Evolutionary conservation across 2,113 vertebrate genomes (phyloP).

Genomic region (Theristicus caerulescens): DNA sequence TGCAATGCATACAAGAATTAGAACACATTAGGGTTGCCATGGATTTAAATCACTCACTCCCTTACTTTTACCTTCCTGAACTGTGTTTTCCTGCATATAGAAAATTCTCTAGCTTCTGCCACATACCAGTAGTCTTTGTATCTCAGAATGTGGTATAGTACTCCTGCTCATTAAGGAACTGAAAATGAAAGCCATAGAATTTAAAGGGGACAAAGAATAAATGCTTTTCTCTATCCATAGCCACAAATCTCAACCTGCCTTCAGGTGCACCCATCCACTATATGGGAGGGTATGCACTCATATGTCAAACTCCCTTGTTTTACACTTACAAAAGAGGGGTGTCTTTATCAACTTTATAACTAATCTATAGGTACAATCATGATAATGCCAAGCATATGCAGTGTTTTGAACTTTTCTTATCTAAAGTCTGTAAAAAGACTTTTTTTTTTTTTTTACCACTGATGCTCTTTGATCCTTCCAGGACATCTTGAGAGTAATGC

Average conservation of each 20-base stretch:
- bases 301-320: not conserved
- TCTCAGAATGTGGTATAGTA: not conserved
- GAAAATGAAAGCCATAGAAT: not conserved
- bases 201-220: not conserved
- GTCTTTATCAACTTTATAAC: not conserved
- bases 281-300: fast-evolving
- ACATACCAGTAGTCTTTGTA: not conserved
- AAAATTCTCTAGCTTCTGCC: not conserved
- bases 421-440: not conserved
- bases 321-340: not conserved
- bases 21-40: not conserved
- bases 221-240: not conserved
- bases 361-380: not conserved
- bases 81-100: not conserved
- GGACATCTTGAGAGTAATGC: not conserved
- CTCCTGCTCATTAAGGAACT: not conserved
- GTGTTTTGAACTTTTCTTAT: not conserved
- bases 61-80: not conserved
- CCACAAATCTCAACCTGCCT: not conserved
- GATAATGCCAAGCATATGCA: not conserved
- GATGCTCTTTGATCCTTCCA: not conserved
- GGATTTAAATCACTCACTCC: not conserved
- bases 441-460: not conserved
- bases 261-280: not conserved
- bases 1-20: not conserved